These are phyloP conservation scores for Achlya flavicornis DNA, from an alignment of 2,888 invertebrate species.

Conservation along the genomic window DNA sequence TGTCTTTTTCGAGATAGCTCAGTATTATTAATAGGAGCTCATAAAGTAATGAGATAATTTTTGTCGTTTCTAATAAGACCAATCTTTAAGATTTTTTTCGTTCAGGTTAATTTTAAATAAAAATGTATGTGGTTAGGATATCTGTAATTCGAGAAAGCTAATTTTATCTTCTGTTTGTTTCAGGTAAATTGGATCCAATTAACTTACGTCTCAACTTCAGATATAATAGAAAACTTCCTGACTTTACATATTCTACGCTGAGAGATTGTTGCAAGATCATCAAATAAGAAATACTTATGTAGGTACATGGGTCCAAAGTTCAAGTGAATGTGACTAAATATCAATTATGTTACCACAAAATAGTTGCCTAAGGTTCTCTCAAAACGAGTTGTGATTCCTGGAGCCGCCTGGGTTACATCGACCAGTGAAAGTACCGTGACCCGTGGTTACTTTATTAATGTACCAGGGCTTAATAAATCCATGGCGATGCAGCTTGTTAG, in stretches of 20 bases:
- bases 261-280: not conserved
- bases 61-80: too few relatives aligned
- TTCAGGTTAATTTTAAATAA: too few relatives aligned
- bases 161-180: not conserved
- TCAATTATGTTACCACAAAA: not conserved
- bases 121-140: too few relatives aligned
- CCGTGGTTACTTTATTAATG: not conserved
- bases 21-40: too few relatives aligned
- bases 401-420: constrained; percentile 9
- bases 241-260: too few relatives aligned
- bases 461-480: constrained; percentile 1
- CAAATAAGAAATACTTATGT: not conserved
- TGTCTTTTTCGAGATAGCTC: too few relatives aligned
- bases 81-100: too few relatives aligned
- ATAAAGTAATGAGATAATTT: too few relatives aligned
- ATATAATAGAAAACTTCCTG: too few relatives aligned
- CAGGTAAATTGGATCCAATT: not conserved
- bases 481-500: constrained; percentile 1
- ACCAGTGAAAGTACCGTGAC: constrained; percentile 1
- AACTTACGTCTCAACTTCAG: too few relatives aligned
- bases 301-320: too few relatives aligned
- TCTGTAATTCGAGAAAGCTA: too few relatives aligned
- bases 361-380: not conserved
- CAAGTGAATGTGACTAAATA: not conserved
- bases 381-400: not conserved